phyloP scores from a whole-genome alignment of 2,888 invertebrate genomes.

The Lasioglossum zephyrum region DNA sequence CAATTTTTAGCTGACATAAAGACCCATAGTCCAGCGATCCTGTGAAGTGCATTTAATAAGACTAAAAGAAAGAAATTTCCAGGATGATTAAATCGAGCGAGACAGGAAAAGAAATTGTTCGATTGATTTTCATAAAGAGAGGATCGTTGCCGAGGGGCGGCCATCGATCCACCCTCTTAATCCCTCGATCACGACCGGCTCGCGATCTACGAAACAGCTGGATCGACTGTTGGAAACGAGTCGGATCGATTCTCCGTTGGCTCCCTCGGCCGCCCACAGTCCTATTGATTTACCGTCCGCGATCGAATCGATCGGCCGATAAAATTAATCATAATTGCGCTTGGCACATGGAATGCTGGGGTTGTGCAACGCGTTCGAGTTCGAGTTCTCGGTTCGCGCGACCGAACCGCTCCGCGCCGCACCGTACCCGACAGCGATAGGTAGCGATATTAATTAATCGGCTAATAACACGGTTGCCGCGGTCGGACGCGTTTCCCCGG shows the following conservation, averaged over 20 bases:
- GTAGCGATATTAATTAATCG: conserved; percentile 57
- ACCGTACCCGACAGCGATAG: conserved; percentile 38
- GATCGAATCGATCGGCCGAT: conserved; percentile 57
- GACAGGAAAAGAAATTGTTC: not conserved
- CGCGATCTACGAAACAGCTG: not conserved
- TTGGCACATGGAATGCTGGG: conserved; percentile 54
- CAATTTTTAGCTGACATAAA: not conserved
- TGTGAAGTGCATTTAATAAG: not conserved
- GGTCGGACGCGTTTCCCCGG: conserved; percentile 26
- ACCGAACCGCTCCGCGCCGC: not conserved
- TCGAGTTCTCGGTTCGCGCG: conserved; percentile 15
- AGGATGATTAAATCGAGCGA: not conserved
- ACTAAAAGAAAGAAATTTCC: not conserved
- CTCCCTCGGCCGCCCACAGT: conserved; percentile 38
- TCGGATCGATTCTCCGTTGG: conserved; percentile 38
- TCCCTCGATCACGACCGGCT: conserved; percentile 2
- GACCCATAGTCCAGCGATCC: no score
- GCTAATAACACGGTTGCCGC: conserved; percentile 52
- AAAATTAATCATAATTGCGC: conserved; percentile 69
- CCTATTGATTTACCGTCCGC: conserved; percentile 60
- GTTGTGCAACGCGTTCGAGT: conserved; percentile 51
- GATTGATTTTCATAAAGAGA: not conserved
- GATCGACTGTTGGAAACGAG: conserved; percentile 28
- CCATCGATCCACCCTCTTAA: conserved; percentile 6
- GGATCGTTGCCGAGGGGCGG: not conserved